Percentiles rank a stretch among this genome's conserved stretches.
These are phyloP conservation scores for Chlorodrepanis virens DNA, from an alignment of 2,113 vertebrate species.

Conservation along the genomic window DNA sequence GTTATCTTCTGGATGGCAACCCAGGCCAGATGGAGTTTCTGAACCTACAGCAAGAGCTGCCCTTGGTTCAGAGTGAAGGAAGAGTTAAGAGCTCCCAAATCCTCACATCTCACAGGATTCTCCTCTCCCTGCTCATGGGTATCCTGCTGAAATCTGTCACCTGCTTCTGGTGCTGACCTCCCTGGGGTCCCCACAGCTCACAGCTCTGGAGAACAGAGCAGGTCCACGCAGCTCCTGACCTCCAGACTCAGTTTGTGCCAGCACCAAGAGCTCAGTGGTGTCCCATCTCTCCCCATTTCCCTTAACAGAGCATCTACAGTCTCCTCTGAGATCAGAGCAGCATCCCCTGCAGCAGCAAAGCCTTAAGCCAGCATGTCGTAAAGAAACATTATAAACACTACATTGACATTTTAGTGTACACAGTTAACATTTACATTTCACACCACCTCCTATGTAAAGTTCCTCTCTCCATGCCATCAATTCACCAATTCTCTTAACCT, in stretches of 20 bases:
- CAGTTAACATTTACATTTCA: constrained; percentile 37
- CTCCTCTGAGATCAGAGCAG: background rate
- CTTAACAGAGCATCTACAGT: background rate
- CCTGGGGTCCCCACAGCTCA: background rate
- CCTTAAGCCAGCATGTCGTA: background rate
- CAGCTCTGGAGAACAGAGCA: background rate
- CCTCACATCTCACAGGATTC: background rate
- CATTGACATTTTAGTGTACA: background rate
- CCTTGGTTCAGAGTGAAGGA: background rate
- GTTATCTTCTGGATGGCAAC: background rate
- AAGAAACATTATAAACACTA: background rate
- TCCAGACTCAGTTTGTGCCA: background rate
- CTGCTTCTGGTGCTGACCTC: background rate
- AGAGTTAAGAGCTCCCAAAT: background rate
- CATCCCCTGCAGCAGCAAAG: background rate
- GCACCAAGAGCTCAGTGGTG: background rate
- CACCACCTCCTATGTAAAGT: background rate
- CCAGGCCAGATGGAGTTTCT: background rate
- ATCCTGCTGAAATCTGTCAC: background rate
- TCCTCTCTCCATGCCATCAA: background rate
- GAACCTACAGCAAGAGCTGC: background rate
- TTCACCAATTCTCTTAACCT: background rate
- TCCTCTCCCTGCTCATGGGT: background rate
- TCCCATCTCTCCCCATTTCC: background rate
- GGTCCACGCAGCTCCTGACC: background rate